phyloP scores from a whole-genome alignment of 37 sponge, comb jelly and placozoan genomes.

The Ephydatia muelleri region DNA sequence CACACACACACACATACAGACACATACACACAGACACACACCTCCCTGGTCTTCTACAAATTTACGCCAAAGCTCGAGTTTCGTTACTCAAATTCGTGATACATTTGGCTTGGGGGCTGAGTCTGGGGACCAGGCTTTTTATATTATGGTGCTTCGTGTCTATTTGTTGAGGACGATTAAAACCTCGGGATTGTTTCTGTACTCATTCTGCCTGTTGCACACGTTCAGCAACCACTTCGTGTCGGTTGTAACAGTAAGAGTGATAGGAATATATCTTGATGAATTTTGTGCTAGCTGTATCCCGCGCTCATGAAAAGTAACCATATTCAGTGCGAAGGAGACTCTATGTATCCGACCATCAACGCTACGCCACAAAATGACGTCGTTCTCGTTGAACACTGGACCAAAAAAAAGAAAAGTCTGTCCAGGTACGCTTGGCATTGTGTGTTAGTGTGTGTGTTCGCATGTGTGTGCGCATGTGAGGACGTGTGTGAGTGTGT shows the following conservation, averaged over 20 bases:
- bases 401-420: conserved; percentile 1
- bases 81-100: too few relatives aligned
- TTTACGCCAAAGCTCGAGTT: too few relatives aligned
- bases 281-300: background rate
- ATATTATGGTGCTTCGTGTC: background rate
- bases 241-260: background rate
- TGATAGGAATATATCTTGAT: background rate
- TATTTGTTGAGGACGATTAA: background rate
- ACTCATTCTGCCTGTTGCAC: conserved; percentile 7
- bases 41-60: too few relatives aligned
- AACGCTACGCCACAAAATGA: conserved; percentile 3
- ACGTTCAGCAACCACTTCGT: conserved; percentile 7
- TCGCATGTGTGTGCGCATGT: background rate
- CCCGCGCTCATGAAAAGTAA: background rate
- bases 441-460: conserved; percentile 22
- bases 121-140: background rate
- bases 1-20: too few relatives aligned
- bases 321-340: conserved; percentile 17
- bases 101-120: too few relatives aligned
- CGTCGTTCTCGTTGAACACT: conserved; percentile 14
- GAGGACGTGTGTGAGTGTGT: conserved; percentile 19
- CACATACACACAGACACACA: too few relatives aligned
- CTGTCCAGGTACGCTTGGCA: background rate
- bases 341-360: conserved; percentile 43
- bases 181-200: background rate